Conservation (phyloP, 2,888 invertebrate genomes). For the Minunthozetes semirufus region DNA sequence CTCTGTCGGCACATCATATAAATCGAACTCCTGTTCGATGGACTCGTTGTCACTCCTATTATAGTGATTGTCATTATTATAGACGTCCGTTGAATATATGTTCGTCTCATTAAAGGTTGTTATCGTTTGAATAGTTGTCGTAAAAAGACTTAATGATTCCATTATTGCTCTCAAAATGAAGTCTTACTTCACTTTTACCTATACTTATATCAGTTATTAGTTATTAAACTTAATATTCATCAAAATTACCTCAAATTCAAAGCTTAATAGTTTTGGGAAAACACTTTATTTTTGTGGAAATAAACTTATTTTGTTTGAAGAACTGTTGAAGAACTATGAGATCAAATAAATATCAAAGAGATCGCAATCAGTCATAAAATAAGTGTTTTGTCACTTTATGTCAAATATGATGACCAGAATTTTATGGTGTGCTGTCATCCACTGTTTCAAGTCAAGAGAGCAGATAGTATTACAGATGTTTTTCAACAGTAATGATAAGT, state of each 20-base stretch:
- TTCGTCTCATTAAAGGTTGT: background rate
- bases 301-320: too few species aligned
- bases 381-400: background rate
- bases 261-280: too few species aligned
- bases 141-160: background rate
- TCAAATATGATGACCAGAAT: background rate
- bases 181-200: too few species aligned
- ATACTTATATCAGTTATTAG: too few species aligned
- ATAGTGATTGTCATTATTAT: background rate
- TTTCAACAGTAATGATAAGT: background rate
- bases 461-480: background rate
- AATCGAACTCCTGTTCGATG: background rate
- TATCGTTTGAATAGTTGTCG: background rate
- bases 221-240: too few species aligned
- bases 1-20: conserved; percentile 65
- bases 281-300: too few species aligned
- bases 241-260: too few species aligned
- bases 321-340: too few species aligned
- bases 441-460: conserved; percentile 6
- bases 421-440: background rate
- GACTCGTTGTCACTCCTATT: background rate
- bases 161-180: too few species aligned
- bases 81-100: background rate
- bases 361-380: too few species aligned
- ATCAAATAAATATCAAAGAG: too few species aligned